Evolutionary conservation across 2,888 invertebrate species (phyloP).

Genomic region (Tachina grossa): DNA sequence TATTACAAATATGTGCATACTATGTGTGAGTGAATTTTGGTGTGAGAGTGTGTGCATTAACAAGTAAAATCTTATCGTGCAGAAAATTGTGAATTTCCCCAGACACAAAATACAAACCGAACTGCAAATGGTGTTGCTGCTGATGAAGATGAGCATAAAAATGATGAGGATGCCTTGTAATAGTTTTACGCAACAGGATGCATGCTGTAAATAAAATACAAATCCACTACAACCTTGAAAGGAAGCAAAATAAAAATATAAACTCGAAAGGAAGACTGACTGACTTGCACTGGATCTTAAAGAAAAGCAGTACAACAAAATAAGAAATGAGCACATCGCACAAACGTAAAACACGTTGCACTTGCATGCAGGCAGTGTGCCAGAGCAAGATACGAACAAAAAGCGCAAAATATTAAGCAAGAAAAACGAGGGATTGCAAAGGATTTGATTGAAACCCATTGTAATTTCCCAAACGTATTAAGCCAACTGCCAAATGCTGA

Average conservation of each 20-base stretch:
- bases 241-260: constrained; percentile 47
- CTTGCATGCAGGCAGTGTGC: constrained; percentile 9
- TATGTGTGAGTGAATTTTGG: constrained; percentile 3
- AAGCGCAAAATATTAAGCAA: constrained; percentile 69
- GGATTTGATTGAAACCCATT: constrained; percentile 81
- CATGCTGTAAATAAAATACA: constrained; percentile 45
- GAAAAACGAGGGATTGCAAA: constrained; percentile 72
- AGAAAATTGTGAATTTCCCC: constrained; percentile 81
- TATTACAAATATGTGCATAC: constrained; percentile 8
- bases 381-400: constrained; percentile 32
- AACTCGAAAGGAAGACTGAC: constrained; percentile 34
- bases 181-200: constrained; percentile 63
- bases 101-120: constrained; percentile 75
- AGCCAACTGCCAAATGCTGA: constrained; percentile 73
- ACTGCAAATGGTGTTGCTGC: constrained; percentile 56
- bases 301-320: constrained; percentile 34
- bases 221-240: constrained; percentile 63
- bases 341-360: constrained; percentile 32
- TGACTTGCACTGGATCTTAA: constrained; percentile 50
- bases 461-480: constrained; percentile 82
- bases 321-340: constrained; percentile 23
- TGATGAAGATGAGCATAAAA: constrained; percentile 45
- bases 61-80: constrained; percentile 81
- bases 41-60: constrained; percentile 66
- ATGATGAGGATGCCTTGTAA: constrained; percentile 47